Evolutionary conservation across 2,113 vertebrate genomes (phyloP).

Genomic region (Microtus oregoni): DNA sequence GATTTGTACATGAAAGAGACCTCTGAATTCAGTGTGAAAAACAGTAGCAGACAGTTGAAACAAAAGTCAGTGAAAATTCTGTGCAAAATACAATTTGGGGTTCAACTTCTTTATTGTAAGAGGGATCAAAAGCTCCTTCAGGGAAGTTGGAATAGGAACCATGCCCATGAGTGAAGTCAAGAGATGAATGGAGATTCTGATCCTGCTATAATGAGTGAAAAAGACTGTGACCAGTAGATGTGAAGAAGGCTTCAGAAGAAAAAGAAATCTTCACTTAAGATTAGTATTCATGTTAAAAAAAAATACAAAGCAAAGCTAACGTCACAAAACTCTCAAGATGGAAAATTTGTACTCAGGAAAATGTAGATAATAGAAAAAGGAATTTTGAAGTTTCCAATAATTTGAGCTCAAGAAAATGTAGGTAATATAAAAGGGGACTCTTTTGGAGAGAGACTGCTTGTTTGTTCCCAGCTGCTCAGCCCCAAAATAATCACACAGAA

Average conservation of each 20-base stretch:
- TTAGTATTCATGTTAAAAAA: constrained; percentile 49
- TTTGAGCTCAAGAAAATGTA: constrained; percentile 19
- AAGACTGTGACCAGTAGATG: constrained; percentile 4
- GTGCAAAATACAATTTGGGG: constrained; percentile 13
- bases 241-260: neutral
- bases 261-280: constrained; percentile 2
- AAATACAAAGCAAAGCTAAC: neutral
- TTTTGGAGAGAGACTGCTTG: no score
- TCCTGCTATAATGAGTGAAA: neutral
- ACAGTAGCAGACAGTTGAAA: neutral
- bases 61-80: constrained; percentile 34
- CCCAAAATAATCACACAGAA: no score
- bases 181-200: neutral
- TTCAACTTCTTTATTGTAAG: constrained; percentile 39
- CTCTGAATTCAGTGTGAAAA: constrained; percentile 23
- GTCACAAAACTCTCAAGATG: constrained; percentile 29
- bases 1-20: constrained; percentile 15
- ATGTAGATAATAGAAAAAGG: constrained; percentile 36
- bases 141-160: neutral
- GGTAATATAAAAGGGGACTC: neutral
- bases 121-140: neutral
- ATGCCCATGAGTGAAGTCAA: neutral
- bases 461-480: no score
- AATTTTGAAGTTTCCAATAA: neutral
- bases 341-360: constrained; percentile 39